Conservation (phyloP, 2,797 vertebrate genomes). For the Pseudochirops cupreus region DNA sequence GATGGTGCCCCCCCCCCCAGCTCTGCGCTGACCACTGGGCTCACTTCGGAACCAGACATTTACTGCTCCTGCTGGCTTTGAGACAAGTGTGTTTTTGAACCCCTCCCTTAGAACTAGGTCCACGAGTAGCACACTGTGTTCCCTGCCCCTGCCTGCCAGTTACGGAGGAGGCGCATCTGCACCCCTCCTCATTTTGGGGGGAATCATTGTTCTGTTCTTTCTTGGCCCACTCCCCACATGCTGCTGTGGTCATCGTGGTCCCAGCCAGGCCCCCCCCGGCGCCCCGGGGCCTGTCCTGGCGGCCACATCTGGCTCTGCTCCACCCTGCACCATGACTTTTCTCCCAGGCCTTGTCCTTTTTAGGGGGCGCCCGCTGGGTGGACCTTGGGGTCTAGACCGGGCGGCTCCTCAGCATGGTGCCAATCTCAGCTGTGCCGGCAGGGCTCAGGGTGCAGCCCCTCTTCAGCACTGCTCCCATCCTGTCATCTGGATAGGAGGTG, state of each 20-base stretch:
- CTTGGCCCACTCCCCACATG: too few species aligned
- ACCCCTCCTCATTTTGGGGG: too few species aligned
- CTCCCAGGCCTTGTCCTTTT: neutral
- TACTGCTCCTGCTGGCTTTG: too few species aligned
- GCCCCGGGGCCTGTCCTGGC: too few species aligned
- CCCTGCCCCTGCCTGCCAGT: too few species aligned
- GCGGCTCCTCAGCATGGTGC: neutral
- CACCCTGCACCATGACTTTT: neutral
- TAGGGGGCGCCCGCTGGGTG: too few species aligned
- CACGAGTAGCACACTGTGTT: rapidly evolving
- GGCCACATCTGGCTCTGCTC: too few species aligned
- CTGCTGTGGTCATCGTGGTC: too few species aligned
- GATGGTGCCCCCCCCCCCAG: neutral
- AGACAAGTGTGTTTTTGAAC: too few species aligned
- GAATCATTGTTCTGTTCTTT: too few species aligned
- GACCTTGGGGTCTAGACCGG: too few species aligned
- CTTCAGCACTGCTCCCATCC: neutral
- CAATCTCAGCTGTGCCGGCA: rapidly evolving
- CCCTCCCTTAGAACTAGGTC: neutral
- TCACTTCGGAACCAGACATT: neutral
- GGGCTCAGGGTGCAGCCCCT: neutral
- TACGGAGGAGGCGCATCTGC: neutral
- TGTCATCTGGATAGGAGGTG: too few species aligned
- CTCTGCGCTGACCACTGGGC: neutral
- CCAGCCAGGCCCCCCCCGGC: neutral